These are phyloP conservation scores for Fragum whitleyi DNA, from an alignment of 2,888 invertebrate genomes.

Conservation along the genomic window DNA sequence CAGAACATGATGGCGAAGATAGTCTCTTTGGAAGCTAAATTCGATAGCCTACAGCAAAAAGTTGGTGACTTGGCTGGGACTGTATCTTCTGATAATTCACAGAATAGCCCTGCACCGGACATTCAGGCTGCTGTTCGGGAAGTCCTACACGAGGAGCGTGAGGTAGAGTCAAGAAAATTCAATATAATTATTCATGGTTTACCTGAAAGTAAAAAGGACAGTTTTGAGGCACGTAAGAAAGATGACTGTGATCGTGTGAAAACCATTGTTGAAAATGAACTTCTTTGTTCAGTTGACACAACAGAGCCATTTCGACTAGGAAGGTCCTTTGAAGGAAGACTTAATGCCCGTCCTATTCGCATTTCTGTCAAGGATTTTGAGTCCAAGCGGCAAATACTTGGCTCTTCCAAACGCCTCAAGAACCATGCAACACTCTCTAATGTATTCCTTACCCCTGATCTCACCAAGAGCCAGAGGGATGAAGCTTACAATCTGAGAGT, in stretches of 20 bases:
- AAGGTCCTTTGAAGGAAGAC: not conserved
- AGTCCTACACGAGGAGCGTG: not conserved
- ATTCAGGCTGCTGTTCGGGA: not conserved
- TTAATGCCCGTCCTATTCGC: not conserved
- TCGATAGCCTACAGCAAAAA: not conserved
- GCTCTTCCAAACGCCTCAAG: no score
- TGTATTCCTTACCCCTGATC: no score
- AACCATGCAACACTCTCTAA: no score
- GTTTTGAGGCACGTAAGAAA: not conserved
- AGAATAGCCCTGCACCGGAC: not conserved
- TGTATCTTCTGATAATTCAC: not conserved
- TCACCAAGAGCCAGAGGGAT: no score
- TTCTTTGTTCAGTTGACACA: not conserved
- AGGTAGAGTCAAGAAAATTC: not conserved
- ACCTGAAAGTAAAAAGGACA: not conserved
- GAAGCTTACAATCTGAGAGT: no score
- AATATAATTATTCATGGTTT: not conserved
- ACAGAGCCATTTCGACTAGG: not conserved
- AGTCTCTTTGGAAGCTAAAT: not conserved
- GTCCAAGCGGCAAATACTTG: not conserved
- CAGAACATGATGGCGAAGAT: not conserved
- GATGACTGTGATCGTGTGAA: not conserved
- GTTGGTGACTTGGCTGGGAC: not conserved
- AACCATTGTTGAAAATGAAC: not conserved
- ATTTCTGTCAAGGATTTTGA: constrained; percentile 6